A percentile compares a stretch with the other conserved stretches of the same genome.
These are phyloP conservation scores for Bombus picipes DNA, from an alignment of 1,140 invertebrate species.

Conservation along the genomic window DNA sequence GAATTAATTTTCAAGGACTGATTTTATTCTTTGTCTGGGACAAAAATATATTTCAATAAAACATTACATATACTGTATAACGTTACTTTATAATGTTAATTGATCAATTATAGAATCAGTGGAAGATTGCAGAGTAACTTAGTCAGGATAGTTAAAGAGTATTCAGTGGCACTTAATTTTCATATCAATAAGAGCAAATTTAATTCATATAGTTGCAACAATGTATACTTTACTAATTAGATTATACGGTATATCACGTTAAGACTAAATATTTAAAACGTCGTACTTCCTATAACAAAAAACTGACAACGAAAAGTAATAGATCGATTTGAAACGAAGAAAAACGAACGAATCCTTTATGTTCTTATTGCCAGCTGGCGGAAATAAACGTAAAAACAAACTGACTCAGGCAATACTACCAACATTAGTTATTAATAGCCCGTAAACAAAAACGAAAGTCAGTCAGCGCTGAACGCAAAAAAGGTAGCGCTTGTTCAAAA, in stretches of 20 bases:
- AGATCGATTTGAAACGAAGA: not conserved
- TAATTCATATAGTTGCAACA: no score
- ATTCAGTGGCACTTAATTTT: constrained; percentile 2
- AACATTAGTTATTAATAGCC: constrained; percentile 39
- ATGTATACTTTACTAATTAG: not conserved
- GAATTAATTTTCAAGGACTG: not conserved
- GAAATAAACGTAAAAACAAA: not conserved
- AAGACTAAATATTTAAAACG: not conserved
- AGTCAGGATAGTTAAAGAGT: not conserved
- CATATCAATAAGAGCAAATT: not conserved
- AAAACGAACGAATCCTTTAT: not conserved
- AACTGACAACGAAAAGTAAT: not conserved
- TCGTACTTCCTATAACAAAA: not conserved
- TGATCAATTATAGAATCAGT: constrained; percentile 5
- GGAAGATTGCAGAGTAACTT: not conserved
- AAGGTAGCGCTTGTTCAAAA: constrained; percentile 33
- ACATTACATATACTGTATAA: not conserved
- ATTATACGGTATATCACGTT: not conserved
- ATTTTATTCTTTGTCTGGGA: not conserved
- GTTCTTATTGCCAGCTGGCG: not conserved
- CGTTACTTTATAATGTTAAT: not conserved
- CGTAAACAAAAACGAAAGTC: constrained; percentile 18
- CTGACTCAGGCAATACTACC: constrained; percentile 9
- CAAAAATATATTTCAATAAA: constrained; percentile 9
- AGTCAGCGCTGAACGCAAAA: not conserved